Evolutionary conservation across 2,888 invertebrate species (phyloP).

Genomic region (Spisula subtruncata): DNA sequence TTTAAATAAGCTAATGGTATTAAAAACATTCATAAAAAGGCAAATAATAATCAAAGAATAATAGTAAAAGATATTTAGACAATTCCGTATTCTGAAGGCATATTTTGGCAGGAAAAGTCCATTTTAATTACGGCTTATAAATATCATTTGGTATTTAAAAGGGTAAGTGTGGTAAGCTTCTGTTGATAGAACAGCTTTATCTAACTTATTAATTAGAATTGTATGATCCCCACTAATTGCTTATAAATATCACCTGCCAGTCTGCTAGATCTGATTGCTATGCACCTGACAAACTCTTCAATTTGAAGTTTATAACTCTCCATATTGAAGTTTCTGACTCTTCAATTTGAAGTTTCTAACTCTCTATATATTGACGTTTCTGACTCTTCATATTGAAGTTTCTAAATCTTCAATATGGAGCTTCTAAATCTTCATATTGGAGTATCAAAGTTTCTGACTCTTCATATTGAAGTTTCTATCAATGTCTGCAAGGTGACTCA

Average conservation of each 20-base stretch:
- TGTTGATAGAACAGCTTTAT: neutral
- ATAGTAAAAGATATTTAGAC: neutral
- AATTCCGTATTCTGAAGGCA: neutral
- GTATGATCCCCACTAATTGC: neutral
- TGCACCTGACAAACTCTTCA: neutral
- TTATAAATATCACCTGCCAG: neutral
- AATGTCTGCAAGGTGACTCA: too few species aligned
- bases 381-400: too few species aligned
- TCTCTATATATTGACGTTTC: too few species aligned
- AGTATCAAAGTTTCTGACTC: too few species aligned
- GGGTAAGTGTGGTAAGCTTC: neutral
- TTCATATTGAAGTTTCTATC: too few species aligned
- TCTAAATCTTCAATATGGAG: too few species aligned
- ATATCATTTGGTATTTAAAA: neutral
- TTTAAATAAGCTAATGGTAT: neutral
- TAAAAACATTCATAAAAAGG: neutral
- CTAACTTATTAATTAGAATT: neutral
- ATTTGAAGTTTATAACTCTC: too few species aligned
- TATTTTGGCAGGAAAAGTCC: neutral
- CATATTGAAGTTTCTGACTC: too few species aligned
- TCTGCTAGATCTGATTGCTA: neutral
- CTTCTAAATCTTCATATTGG: too few species aligned
- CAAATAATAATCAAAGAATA: neutral
- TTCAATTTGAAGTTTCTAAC: too few species aligned
- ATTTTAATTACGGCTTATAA: neutral